Evolutionary conservation across 2,797 vertebrate species (phyloP).

Genomic region (Amblyopsis hoosieri): DNA sequence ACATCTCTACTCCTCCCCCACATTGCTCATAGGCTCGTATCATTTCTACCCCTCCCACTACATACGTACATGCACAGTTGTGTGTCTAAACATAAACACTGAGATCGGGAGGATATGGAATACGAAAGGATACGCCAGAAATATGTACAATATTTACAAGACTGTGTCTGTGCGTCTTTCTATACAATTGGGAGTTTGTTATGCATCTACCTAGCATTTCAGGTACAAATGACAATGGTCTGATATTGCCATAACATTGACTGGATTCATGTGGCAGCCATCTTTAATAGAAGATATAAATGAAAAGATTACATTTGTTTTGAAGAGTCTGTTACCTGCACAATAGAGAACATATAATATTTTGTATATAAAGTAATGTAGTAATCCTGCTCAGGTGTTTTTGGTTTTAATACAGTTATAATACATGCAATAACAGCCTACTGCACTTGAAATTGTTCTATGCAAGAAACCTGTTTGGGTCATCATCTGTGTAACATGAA

Average conservation of each 20-base stretch:
- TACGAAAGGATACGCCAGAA: slow-evolving; percentile 21
- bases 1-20: too few relatives aligned
- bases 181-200: neutral
- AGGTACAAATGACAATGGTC: neutral
- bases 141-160: neutral
- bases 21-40: too few relatives aligned
- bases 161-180: neutral
- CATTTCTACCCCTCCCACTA: too few relatives aligned
- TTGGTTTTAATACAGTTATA: neutral
- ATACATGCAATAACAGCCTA: neutral
- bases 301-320: slow-evolving; percentile 12
- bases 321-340: slow-evolving; percentile 4
- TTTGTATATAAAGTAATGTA: slow-evolving; percentile 14
- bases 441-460: slow-evolving; percentile 9
- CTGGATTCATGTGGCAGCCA: neutral
- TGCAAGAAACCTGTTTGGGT: slow-evolving; percentile 4
- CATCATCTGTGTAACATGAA: neutral
- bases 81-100: too few relatives aligned
- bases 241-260: neutral
- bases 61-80: too few relatives aligned
- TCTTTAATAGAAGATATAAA: neutral
- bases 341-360: slow-evolving; percentile 11
- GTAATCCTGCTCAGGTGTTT: slow-evolving; percentile 27
- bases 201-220: neutral
- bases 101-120: too few relatives aligned